phyloP scores from a whole-genome alignment of 2,113 vertebrate genomes.

The Paraplagusia blochii region DNA sequence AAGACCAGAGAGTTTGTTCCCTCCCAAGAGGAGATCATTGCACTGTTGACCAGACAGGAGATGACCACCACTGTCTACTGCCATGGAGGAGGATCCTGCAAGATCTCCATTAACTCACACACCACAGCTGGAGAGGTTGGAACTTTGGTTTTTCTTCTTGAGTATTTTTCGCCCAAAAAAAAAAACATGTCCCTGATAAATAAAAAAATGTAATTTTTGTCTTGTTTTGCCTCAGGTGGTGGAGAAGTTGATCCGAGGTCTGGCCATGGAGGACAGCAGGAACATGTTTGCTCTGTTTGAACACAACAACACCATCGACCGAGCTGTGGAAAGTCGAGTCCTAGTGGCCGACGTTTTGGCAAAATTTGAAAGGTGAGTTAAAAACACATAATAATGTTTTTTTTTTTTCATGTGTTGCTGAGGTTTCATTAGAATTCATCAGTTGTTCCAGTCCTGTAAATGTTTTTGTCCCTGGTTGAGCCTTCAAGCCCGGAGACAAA shows the following conservation, averaged over 20 bases:
- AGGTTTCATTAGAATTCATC: too few relatives aligned
- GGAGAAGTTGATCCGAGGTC: constrained; percentile 94
- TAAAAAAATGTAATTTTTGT: neutral
- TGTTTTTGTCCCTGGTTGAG: too few relatives aligned
- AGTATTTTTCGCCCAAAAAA: too few relatives aligned
- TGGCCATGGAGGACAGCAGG: constrained; percentile 98
- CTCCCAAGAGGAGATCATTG: constrained; percentile 88
- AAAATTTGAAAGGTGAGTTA: constrained; percentile 92
- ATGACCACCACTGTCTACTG: constrained; percentile 86
- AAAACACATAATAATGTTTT: neutral
- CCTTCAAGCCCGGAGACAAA: too few relatives aligned
- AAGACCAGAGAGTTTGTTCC: constrained; percentile 88
- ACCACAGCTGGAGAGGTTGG: constrained; percentile 75
- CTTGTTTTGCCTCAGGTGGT: constrained; percentile 81
- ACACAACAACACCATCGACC: constrained; percentile 86
- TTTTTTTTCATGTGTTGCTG: neutral
- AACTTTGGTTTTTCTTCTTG: too few relatives aligned
- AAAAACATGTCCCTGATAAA: too few relatives aligned
- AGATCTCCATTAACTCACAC: constrained; percentile 93
- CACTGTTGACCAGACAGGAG: constrained; percentile 81
- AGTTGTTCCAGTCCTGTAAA: too few relatives aligned
- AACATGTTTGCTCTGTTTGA: constrained; percentile 99
- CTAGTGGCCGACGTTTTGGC: constrained; percentile 93
- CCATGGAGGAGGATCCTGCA: constrained; percentile 90
- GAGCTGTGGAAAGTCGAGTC: constrained; percentile 93